phyloP scores from a whole-genome alignment of 2,888 invertebrate species.

The Hedychridium roseum region DNA sequence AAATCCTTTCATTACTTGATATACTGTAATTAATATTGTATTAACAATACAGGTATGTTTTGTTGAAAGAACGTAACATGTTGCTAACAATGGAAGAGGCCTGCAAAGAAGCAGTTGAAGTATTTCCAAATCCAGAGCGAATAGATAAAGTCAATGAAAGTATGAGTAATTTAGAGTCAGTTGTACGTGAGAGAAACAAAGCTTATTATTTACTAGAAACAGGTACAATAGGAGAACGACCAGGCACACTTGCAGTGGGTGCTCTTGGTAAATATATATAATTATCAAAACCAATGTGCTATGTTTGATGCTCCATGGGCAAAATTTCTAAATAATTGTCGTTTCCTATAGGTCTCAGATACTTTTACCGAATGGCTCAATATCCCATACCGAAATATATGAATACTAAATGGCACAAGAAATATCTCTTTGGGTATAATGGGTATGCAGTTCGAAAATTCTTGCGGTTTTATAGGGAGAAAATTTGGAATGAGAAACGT shows the following conservation, averaged over 20 bases:
- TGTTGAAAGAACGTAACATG: conserved; percentile 97
- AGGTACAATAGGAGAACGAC: conserved; percentile 83
- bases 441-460: conserved; percentile 73
- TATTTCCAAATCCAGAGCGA: conserved; percentile 92
- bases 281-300: not conserved
- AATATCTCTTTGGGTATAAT: conserved; percentile 68
- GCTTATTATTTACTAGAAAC: conserved; percentile 92
- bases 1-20: not conserved
- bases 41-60: conserved; percentile 70
- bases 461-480: conserved; percentile 72
- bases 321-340: too few species aligned
- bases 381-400: conserved; percentile 73
- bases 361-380: conserved; percentile 66
- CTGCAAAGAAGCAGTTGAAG: conserved; percentile 70
- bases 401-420: conserved; percentile 72
- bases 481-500: conserved; percentile 68
- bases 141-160: conserved; percentile 93
- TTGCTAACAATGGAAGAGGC: conserved; percentile 94
- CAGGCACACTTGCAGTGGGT: conserved; percentile 69
- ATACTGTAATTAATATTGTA: not conserved
- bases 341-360: conserved; percentile 51
- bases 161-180: conserved; percentile 91
- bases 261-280: conserved; percentile 66
- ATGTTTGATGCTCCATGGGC: too few species aligned
- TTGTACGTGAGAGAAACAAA: conserved; percentile 89